Conservation (phyloP, 1,140 invertebrate genomes). For the Gerris buenoi region DNA sequence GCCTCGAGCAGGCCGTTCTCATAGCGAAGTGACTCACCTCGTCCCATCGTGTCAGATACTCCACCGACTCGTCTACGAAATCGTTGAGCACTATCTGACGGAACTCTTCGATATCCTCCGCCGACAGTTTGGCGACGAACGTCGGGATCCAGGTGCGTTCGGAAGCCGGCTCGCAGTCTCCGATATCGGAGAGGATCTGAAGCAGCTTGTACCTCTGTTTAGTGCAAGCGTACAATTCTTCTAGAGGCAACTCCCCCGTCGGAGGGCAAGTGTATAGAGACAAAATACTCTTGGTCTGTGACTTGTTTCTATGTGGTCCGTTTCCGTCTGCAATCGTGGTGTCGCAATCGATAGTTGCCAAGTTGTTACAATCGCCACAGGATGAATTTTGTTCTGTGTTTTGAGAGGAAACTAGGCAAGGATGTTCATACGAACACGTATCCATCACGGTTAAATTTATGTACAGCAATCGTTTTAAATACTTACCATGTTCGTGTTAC, state of each 20-base stretch:
- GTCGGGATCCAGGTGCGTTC: background rate
- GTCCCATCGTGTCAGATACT: background rate
- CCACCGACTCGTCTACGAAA: background rate
- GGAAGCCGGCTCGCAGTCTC: background rate
- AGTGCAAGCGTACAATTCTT: background rate
- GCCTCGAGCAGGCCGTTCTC: background rate
- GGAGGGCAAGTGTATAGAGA: background rate
- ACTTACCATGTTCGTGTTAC: too few relatives aligned
- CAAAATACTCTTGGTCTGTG: background rate
- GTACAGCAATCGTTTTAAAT: too few relatives aligned
- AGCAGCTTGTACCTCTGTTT: background rate
- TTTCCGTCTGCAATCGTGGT: too few relatives aligned
- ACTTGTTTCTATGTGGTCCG: too few relatives aligned
- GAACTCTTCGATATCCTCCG: background rate
- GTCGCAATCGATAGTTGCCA: too few relatives aligned
- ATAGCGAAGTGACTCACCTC: background rate
- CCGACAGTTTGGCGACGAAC: background rate
- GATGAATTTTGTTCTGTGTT: too few relatives aligned
- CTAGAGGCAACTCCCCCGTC: background rate
- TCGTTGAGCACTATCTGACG: background rate
- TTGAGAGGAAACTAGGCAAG: too few relatives aligned
- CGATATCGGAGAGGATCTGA: background rate
- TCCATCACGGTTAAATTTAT: too few relatives aligned
- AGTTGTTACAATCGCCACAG: too few relatives aligned
- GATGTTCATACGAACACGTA: too few relatives aligned